phyloP scores from a whole-genome alignment of 2,113 vertebrate species.

The Colistium nudipinnis region DNA sequence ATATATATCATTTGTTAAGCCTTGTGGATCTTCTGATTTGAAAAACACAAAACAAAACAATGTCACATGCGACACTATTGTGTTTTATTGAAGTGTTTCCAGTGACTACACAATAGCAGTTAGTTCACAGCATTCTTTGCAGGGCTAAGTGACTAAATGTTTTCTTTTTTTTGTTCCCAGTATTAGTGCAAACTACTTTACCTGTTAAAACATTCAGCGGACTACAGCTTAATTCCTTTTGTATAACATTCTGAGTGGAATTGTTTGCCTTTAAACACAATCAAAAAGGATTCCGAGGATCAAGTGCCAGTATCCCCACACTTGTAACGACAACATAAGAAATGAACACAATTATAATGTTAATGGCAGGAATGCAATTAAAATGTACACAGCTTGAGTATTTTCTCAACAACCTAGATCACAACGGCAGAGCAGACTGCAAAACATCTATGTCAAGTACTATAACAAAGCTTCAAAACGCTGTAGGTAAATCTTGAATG shows the following conservation, averaged over 20 bases:
- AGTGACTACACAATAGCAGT: conserved; percentile 56
- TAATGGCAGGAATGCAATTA: not conserved
- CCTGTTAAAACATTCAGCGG: conserved; percentile 23
- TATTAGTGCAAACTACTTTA: conserved; percentile 58
- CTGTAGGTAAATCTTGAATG: conserved; percentile 23
- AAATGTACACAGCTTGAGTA: not conserved
- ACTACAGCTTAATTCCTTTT: conserved; percentile 24
- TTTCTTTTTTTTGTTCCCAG: conserved; percentile 44
- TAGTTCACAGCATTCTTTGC: conserved; percentile 55
- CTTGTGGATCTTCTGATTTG: not conserved
- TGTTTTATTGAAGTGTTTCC: conserved; percentile 55
- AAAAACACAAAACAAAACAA: conserved; percentile 4
- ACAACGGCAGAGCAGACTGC: conserved; percentile 12
- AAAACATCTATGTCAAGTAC: conserved; percentile 19
- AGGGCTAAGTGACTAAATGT: conserved; percentile 47
- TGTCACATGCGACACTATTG: not conserved
- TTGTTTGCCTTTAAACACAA: conserved; percentile 53
- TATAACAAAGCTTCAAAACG: conserved; percentile 11
- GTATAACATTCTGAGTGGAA: conserved; percentile 38
- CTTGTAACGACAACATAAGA: conserved; percentile 11
- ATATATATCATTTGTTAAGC: too few relatives aligned
- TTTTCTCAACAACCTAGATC: conserved; percentile 6
- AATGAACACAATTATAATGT: not conserved
- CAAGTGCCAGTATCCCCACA: conserved; percentile 30
- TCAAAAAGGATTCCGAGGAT: conserved; percentile 23